These are phyloP conservation scores for Timema podura DNA, from an alignment of 2,888 invertebrate genomes.

Conservation along the genomic window DNA sequence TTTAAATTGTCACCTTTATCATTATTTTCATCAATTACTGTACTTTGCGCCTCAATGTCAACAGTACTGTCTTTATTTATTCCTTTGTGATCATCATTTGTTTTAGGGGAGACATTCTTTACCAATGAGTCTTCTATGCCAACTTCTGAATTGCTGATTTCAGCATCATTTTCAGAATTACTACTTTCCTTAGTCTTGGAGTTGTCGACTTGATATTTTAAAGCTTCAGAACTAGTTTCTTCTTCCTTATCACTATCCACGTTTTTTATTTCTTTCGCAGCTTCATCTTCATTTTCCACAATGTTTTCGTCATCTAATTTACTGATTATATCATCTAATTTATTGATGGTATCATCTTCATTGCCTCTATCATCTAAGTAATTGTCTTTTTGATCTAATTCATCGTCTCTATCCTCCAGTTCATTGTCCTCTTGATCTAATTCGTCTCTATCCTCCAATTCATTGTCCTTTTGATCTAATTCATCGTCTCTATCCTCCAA, in stretches of 20 bases:
- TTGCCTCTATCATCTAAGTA: constrained; percentile 31
- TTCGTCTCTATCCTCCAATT: constrained; percentile 9
- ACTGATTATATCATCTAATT: constrained; percentile 38
- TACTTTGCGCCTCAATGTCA: not conserved
- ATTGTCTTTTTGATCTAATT: constrained; percentile 28
- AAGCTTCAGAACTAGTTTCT: not conserved
- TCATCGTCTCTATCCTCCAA: constrained; percentile 28
- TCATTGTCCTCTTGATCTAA: not conserved
- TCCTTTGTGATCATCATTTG: too few relatives aligned
- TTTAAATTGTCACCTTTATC: constrained; percentile 22
- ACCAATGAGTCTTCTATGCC: too few relatives aligned
- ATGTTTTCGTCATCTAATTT: not conserved
- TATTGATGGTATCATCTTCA: constrained; percentile 14
- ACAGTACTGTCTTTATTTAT: not conserved
- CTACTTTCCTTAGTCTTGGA: not conserved
- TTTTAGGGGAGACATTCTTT: not conserved
- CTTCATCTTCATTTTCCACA: not conserved
- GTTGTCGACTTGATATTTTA: not conserved
- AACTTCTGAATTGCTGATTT: not conserved
- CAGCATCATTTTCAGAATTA: constrained; percentile 12
- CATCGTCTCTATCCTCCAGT: constrained; percentile 28
- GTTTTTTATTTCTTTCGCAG: constrained; percentile 5
- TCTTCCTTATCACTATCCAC: constrained; percentile 9
- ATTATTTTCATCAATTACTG: constrained; percentile 31
- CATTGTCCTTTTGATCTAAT: constrained; percentile 28